These are phyloP conservation scores for Drosophila merina DNA, from an alignment of 2,888 invertebrate genomes.

Conservation along the genomic window DNA sequence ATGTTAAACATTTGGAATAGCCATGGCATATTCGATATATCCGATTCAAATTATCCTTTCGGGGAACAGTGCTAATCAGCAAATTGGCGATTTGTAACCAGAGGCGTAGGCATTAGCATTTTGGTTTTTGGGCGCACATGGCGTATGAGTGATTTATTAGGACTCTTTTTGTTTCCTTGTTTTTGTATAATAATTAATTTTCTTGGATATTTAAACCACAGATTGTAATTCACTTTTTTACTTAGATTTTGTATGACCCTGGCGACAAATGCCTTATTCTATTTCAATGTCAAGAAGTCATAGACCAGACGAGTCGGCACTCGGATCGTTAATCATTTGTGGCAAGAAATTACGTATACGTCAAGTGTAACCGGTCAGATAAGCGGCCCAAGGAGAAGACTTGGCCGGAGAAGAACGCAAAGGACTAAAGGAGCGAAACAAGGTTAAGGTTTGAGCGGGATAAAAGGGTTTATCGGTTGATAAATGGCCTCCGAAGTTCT, in stretches of 20 bases:
- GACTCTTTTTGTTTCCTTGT: too few species aligned
- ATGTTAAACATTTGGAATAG: conserved; percentile 66
- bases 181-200: not conserved
- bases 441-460: conserved; percentile 48
- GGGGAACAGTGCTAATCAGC: conserved; percentile 13
- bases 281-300: conserved; percentile 48
- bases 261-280: conserved; percentile 32
- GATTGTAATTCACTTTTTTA: not conserved
- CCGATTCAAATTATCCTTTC: conserved; percentile 35
- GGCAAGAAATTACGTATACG: conserved; percentile 70
- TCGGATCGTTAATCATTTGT: conserved; percentile 69
- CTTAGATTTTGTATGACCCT: conserved; percentile 4
- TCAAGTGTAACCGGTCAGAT: conserved; percentile 76
- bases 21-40: conserved; percentile 40
- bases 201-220: not conserved
- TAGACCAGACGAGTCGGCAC: conserved; percentile 33
- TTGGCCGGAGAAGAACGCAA: not conserved
- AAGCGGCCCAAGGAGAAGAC: conserved; percentile 39
- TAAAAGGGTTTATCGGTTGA: conserved; percentile 65
- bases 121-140: not conserved
- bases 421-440: conserved; percentile 12
- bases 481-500: conserved; percentile 56
- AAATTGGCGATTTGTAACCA: conserved; percentile 6
- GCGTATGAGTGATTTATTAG: too few species aligned
- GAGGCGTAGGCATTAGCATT: not conserved